Base-by-base conservation (phyloP, 2,888 invertebrate genomes). In the Drosophila falleni region DNA sequence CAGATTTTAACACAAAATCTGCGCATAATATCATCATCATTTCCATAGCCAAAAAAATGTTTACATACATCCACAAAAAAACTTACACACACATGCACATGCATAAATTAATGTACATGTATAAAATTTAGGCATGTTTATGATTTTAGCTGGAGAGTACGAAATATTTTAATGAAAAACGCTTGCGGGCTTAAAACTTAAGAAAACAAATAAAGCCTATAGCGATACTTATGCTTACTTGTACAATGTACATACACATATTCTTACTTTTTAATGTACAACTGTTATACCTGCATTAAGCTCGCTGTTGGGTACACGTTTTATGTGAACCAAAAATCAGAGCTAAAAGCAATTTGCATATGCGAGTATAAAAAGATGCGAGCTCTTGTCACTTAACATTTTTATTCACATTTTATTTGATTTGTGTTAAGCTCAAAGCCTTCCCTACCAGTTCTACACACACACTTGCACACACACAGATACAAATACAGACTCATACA, bases 351-450 rank as follows among this genome's bases (percentile, higher is more conserved):
- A 77, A 85, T 85, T 85, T 87, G 64, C 87, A 87, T 85, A 71
- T 80, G 75, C 54, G 46, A 60, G 62, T 16, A 53, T 55, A 60
- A 59, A 62, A 83, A 78, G 71, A 60, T 67, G 64, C 47, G 39
- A 65, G 66, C 61, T 37, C 39, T 73, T 71, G 70, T 64, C 72
- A 62, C 76, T 77, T 73, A 72, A 68, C 70, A 82, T 82, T 82
- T 86, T 83, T 84, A 78, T 80, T 78, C 64, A 68, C 67, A 61
- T 81, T 80, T 80, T 76, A 80, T 87, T 86, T 80, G 75, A 80
- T 81, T 85, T 80, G 58, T 62, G 65, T 60, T 62, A 50, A 73
- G 70, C 80, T 56, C 51, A 74, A 56, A 74, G 59, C 37, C 47
- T 51, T 47, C 11, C 23, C 49, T 44, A 16, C 35, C 47, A 47